Percentiles rank a stretch among this genome's conserved stretches.
phyloP scores from a whole-genome alignment of 2,888 invertebrate genomes.

The Caenorhabditis plicata region DNA sequence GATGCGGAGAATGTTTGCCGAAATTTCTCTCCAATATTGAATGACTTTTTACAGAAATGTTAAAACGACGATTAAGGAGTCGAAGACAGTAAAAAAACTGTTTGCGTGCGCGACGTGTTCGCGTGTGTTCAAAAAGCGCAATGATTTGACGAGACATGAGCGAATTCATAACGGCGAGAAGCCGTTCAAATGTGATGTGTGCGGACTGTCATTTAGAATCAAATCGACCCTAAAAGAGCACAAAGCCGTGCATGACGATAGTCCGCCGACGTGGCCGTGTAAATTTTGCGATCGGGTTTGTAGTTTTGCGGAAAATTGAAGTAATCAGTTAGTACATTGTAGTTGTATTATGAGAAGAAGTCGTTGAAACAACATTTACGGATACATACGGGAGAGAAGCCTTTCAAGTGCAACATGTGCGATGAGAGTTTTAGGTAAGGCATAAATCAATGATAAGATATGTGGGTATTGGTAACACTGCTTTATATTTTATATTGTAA shows the following conservation, averaged over 20 bases:
- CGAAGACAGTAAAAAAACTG: not conserved
- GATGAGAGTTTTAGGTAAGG: slow-evolving; percentile 14
- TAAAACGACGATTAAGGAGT: not conserved
- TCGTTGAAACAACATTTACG: slow-evolving; percentile 33
- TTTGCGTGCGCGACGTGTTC: slow-evolving; percentile 19
- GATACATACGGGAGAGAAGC: slow-evolving; percentile 36
- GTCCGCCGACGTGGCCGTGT: slow-evolving; percentile 37
- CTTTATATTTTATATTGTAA: no score
- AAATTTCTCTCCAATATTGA: not conserved
- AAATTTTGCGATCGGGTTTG: slow-evolving; percentile 37
- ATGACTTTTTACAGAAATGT: not conserved
- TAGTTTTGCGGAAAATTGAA: no score
- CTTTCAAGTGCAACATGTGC: slow-evolving; percentile 20
- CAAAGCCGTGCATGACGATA: slow-evolving; percentile 19
- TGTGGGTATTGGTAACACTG: no score
- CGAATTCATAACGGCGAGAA: slow-evolving; percentile 44
- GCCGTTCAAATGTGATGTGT: slow-evolving; percentile 34
- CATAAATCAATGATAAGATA: no score
- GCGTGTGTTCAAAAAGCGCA: slow-evolving; percentile 16
- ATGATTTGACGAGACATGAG: slow-evolving; percentile 40
- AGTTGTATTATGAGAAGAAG: slow-evolving; percentile 26
- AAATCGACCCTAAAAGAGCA: slow-evolving; percentile 32
- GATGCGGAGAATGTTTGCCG: slow-evolving; percentile 1
- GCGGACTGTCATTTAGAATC: slow-evolving; percentile 30
- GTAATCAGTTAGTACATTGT: not conserved